Evolutionary conservation across 2,113 vertebrate species (phyloP).

Genomic region (Vireo altiloquus): DNA sequence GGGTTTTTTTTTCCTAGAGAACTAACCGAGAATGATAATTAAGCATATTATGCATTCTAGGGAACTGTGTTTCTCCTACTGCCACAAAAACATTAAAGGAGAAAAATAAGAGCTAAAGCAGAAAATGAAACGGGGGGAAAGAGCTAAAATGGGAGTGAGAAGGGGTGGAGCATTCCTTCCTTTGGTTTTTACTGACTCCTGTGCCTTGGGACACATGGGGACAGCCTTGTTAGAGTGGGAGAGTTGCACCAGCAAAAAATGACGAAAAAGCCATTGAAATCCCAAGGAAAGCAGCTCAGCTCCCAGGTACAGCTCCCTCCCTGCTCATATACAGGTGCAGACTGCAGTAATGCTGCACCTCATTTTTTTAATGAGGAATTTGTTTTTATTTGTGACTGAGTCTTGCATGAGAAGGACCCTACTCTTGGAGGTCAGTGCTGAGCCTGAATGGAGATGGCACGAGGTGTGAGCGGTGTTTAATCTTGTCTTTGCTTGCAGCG

Average conservation of each 20-base stretch:
- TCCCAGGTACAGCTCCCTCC: background rate
- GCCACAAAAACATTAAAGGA: constrained; percentile 34
- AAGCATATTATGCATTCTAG: constrained; percentile 55
- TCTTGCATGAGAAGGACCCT: background rate
- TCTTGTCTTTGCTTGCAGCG: background rate
- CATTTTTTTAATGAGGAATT: background rate
- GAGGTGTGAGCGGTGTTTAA: background rate
- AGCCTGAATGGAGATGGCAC: fast-evolving
- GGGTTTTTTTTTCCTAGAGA: constrained; percentile 30
- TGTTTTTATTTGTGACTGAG: background rate
- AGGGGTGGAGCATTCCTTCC: background rate
- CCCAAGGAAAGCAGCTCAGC: background rate
- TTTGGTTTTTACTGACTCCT: background rate
- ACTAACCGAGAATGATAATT: constrained; percentile 50
- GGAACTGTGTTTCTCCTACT: constrained; percentile 21
- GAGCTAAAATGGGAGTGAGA: background rate
- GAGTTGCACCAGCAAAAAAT: background rate
- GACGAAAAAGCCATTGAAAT: background rate
- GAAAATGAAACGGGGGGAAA: background rate
- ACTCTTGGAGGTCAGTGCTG: background rate
- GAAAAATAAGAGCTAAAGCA: constrained; percentile 22
- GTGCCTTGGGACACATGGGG: background rate
- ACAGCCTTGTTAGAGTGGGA: background rate
- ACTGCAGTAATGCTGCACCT: background rate
- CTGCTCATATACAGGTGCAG: background rate